Evolutionary conservation across 2,113 vertebrate genomes (phyloP).

Genomic region (Mesembrinibis cayennensis): DNA sequence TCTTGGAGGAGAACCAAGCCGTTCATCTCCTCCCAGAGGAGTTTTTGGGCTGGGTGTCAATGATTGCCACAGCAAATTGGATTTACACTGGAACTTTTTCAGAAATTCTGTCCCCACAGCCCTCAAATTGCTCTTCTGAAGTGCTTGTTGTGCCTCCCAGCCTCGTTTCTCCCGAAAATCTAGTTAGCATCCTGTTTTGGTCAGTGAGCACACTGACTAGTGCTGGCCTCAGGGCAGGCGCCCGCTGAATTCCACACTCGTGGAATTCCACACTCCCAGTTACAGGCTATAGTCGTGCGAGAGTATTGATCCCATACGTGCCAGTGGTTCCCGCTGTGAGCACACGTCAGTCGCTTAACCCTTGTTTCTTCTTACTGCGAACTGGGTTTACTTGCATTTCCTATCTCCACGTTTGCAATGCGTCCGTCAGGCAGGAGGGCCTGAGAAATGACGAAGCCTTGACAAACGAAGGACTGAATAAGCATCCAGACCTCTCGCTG

Average conservation of each 20-base stretch:
- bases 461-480: not conserved
- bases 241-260: not conserved
- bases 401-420: too few relatives aligned
- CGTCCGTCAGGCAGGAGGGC: not conserved
- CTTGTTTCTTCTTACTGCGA: not conserved
- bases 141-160: not conserved
- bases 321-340: not conserved
- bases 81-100: not conserved
- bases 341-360: rapidly evolving
- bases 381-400: not conserved
- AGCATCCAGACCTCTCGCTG: not conserved
- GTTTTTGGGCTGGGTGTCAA: not conserved
- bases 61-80: not conserved
- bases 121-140: not conserved
- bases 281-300: too few relatives aligned
- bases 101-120: not conserved
- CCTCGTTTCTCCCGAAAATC: not conserved
- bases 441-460: not conserved
- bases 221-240: not conserved
- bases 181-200: not conserved
- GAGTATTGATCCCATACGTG: rapidly evolving
- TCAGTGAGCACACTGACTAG: not conserved
- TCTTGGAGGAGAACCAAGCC: not conserved
- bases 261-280: not conserved
- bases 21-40: not conserved